Evolutionary conservation across 2,113 vertebrate species (phyloP).

Genomic region (Alligator mississippiensis): DNA sequence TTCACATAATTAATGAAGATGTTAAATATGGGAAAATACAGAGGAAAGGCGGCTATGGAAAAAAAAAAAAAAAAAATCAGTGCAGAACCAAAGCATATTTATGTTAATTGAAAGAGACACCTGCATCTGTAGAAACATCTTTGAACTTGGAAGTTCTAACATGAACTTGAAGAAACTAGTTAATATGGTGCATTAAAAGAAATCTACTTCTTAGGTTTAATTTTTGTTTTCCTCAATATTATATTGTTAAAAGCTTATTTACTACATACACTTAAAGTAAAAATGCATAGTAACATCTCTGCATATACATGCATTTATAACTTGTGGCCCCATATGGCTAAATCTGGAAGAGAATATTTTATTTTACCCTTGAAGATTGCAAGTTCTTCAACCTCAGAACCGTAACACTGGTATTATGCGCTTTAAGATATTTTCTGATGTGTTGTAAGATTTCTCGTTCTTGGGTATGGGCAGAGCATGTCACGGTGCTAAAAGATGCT

Average conservation of each 20-base stretch:
- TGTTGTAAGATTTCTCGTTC: background rate
- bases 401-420: background rate
- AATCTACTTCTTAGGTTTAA: background rate
- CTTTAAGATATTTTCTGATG: background rate
- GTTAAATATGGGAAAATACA: background rate
- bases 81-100: background rate
- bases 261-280: background rate
- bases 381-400: background rate
- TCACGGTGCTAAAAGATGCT: background rate
- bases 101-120: background rate
- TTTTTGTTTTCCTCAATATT: background rate
- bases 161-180: background rate
- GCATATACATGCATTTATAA: background rate
- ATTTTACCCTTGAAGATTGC: background rate
- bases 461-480: background rate
- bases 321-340: background rate
- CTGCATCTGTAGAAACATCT: no score
- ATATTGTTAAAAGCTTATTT: background rate
- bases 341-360: background rate
- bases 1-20: background rate
- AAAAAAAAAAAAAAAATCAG: background rate
- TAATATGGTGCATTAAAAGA: background rate
- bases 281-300: background rate
- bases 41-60: background rate
- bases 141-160: background rate